Conservation (phyloP, 2,797 vertebrate genomes). For the Notoglanidium macrostoma region DNA sequence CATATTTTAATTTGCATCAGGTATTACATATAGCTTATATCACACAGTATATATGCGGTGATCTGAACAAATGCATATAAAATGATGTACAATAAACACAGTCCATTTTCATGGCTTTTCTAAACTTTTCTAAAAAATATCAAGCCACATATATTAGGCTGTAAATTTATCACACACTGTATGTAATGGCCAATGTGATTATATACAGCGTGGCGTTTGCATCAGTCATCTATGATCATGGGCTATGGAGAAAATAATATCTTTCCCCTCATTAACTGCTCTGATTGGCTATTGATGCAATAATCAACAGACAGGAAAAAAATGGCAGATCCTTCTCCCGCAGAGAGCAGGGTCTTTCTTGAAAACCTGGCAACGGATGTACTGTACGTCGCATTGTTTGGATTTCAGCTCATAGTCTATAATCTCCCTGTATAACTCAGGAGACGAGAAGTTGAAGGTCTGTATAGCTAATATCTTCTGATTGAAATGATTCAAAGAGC, state of each 20-base stretch:
- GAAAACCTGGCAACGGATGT: neutral
- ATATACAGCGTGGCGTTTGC: neutral
- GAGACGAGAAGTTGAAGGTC: neutral
- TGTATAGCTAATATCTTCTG: neutral
- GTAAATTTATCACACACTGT: neutral
- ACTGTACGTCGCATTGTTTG: neutral
- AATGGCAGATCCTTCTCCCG: conserved; percentile 1
- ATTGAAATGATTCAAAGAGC: neutral
- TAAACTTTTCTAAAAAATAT: neutral
- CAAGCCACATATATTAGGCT: neutral
- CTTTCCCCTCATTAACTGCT: neutral
- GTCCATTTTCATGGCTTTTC: neutral
- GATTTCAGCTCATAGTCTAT: neutral
- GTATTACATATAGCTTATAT: neutral
- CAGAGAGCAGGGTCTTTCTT: neutral
- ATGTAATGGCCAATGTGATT: neutral
- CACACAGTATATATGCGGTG: neutral
- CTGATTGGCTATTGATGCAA: neutral
- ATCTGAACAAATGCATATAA: neutral
- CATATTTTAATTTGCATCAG: neutral
- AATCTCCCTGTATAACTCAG: neutral
- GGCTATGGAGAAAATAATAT: neutral
- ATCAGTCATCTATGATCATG: neutral
- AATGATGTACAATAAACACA: neutral
- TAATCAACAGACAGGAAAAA: conserved; percentile 7